Evolutionary conservation across 2,888 invertebrate genomes (phyloP), one percentile per base, ranked within the genome.

Genomic region (Tholera decimalis): DNA sequence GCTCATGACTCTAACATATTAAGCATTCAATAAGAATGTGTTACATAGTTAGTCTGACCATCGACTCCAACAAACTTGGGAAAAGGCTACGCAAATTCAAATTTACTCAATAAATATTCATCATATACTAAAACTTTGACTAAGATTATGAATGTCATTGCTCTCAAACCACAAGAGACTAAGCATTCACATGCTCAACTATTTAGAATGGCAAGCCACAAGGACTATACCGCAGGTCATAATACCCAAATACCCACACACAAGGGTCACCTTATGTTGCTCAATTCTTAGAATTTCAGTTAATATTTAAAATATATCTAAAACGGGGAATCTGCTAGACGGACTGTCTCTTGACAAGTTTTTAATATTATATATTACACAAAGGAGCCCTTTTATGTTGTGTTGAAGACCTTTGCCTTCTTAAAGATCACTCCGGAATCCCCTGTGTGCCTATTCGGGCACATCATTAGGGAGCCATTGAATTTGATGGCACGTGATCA

Each of bases 141-240:
- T 9, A 62, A 47, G 24, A 41, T 47, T 22, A 46, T 51, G 15
- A 18, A 56, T 30, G 41, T 41, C 24, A 41, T 35, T 3, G 64
- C 39, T 15, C 44, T n/a, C 0, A 22, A 47, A 51, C 51, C 69
- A 26, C 56, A 65, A 20, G 41, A 35, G 56, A 8, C 35, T 22
- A n/a, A 47, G 7, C 11, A 47, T 33, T 35, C 56, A 64, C 65
- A 65, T 65, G 24, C 47, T 28, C 41, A 70, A 57, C 35, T 49
- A 70, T 70, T 57, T 53, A 37, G 24, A 22, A 22, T 44, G 20
- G 2, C 22, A 20, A 35, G 13, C 41, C 37, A 37, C 56, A 11
- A 13, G 30, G 13, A 43, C n/a, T 5, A 28, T 50, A n/a, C 50
- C 54, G 9, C 24, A 70, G 22, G 46, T 18, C 33, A 28, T 26